Base-by-base conservation (phyloP, 2,797 vertebrate genomes). In the Denticeps clupeoides region DNA sequence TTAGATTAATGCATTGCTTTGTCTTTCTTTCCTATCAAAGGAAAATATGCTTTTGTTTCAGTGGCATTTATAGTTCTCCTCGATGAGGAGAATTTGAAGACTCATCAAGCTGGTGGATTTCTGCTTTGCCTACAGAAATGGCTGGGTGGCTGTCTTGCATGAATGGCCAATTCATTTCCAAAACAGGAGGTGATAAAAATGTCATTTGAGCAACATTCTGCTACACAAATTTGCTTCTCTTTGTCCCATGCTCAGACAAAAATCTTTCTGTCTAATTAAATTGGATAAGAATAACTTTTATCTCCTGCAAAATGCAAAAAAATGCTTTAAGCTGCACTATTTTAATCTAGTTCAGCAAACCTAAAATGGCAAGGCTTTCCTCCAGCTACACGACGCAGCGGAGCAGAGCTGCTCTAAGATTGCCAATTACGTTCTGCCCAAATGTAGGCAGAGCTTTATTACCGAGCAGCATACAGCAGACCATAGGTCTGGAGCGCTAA, bases 151-250 rank as follows among this genome's bases (percentile, higher is more conserved):
- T 28, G 47, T 53, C 47, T 41, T 23, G 43, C 58, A 54, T 54
- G 52, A 35, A 45, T 59, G 56, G 49, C 55, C 49, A 23, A 51
- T 40, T 60, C 44, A 46, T 58, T 56, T 59, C 53, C 49, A 29
- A 45, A 48, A 53, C 47, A 19, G 43, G n/a, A 46, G 40, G 54
- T 51, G 59, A 62, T 62, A 55, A 26, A 45, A 48, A 61, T 56
- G 38, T 41, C 52, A 60, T 67, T 62, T 55, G 41, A 41, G 41
- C 38, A 54, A 40, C 28, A 49, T 32, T 23, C 13, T 12, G 48
- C 41, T 26, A 13, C 48, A 46, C 45, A 25, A 31, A 25, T 63
- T 54, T 31, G 41, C 38, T 27, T 33, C 5, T 50, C 47, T 51
- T 32, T 43, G 56, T 56, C 47, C 47, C 60, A 37, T 33, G 33